These are phyloP conservation scores for Belgica antarctica DNA, from an alignment of 2,888 invertebrate species.

Conservation along the genomic window DNA sequence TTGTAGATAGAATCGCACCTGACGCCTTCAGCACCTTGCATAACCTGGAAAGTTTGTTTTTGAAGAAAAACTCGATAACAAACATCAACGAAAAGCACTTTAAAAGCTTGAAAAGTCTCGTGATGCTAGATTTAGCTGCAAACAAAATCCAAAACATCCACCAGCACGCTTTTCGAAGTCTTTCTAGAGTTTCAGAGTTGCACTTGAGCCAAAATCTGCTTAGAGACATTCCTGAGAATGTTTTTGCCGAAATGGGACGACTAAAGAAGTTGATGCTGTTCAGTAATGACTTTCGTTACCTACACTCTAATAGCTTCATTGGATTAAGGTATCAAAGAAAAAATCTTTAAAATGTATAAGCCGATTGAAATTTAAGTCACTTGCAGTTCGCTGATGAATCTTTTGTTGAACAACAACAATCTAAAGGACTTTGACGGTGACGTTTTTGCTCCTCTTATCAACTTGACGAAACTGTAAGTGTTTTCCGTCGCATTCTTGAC, in stretches of 20 bases:
- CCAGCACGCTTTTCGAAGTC: conserved; percentile 55
- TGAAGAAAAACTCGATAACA: conserved; percentile 56
- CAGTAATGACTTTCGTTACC: conserved; percentile 56
- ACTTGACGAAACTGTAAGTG: conserved; percentile 58
- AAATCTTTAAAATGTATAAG: neutral
- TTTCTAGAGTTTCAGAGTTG: conserved; percentile 56
- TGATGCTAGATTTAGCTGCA: conserved; percentile 51
- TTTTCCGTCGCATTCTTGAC: conserved; percentile 47
- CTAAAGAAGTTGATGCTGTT: conserved; percentile 59
- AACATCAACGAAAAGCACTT: conserved; percentile 52
- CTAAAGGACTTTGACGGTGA: conserved; percentile 56
- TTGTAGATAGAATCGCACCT: conserved; percentile 50
- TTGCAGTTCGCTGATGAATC: conserved; percentile 51
- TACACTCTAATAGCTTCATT: conserved; percentile 56
- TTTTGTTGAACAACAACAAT: conserved; percentile 64
- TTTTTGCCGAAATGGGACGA: conserved; percentile 55
- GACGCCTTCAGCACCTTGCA: conserved; percentile 51
- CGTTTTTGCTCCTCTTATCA: conserved; percentile 54
- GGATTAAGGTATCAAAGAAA: conserved; percentile 55
- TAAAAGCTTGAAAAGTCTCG: conserved; percentile 49
- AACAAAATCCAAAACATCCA: conserved; percentile 53
- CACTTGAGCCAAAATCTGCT: conserved; percentile 61
- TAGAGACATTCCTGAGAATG: conserved; percentile 54
- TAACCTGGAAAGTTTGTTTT: conserved; percentile 52
- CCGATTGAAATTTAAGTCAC: no score